Evolutionary conservation across 2,888 invertebrate species (phyloP), one percentile per base, ranked within the genome.

Genomic region (Phlogophora meticulosa): DNA sequence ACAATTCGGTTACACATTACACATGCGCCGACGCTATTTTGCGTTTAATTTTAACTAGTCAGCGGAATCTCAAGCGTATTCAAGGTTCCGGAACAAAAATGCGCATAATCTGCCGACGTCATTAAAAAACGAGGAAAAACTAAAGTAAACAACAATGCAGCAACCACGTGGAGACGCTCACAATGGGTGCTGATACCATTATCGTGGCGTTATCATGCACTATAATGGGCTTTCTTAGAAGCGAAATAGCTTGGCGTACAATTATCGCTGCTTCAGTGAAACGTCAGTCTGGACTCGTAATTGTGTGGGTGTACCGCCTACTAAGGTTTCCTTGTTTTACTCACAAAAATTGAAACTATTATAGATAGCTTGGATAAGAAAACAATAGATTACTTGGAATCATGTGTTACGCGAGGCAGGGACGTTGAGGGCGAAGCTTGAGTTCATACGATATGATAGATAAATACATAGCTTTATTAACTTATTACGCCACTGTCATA

Each of bases 241-340:
- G 80, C 85, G 74, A 86, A 87, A 81, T 85, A 84, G 87, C 83
- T 85, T 72, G 83, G 86, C 84, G 82, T 84, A 88, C 90, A 93
- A 94, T 94, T 93, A 93, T 91, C 87, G 87, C 75, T 64, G 87
- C 83, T 94, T 94, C 93, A 90, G 86, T 89, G 92, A 92, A 94
- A 64, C 86, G 86, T 77, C 86, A 81, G 84, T 76, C 85, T 83
- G 82, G 82, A 85, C 84, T 81, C 82, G 86, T 88, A 87, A 91
- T 92, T 89, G 89, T 82, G 82, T 82, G 81, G 83, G 67, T 76
- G 76, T 77, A 77, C 76, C 43, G 42, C 62, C 58, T 53, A 62
- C 55, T 66, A 70, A 43, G 46, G 55, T 57, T 81, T 78, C 60
- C 74, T 80, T 81, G 71, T 74, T 79, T 58, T 61, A 74, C 58